Percentiles rank a stretch among this genome's conserved stretches.
phyloP scores from a whole-genome alignment of 1,140 invertebrate genomes.

The Prorops nasuta region DNA sequence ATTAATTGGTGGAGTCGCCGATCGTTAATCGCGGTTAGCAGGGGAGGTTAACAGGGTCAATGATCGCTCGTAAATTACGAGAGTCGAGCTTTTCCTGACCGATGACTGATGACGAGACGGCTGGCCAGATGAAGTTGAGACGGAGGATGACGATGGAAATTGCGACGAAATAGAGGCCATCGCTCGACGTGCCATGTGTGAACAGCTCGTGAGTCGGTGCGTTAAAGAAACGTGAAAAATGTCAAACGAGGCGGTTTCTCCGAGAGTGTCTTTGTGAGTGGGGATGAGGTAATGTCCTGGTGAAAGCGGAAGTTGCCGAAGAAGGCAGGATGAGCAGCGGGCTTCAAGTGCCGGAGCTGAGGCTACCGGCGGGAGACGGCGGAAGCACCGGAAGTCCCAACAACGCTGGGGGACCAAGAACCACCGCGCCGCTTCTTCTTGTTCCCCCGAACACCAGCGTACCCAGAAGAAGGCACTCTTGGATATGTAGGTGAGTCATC shows the following conservation, averaged over 20 bases:
- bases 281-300: conserved; percentile 20
- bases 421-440: conserved; percentile 43
- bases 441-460: conserved; percentile 45
- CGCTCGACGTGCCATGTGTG: conserved; percentile 1
- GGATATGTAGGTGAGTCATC: conserved; percentile 53
- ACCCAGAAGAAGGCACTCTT: conserved; percentile 52
- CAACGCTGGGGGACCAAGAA: conserved; percentile 17
- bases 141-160: background rate
- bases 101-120: too few relatives aligned
- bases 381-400: conserved; percentile 20
- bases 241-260: conserved; percentile 5
- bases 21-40: background rate
- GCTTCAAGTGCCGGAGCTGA: conserved; percentile 50
- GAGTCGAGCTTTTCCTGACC: too few relatives aligned
- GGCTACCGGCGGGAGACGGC: conserved; percentile 47
- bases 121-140: background rate
- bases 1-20: background rate
- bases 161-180: background rate
- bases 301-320: conserved; percentile 26
- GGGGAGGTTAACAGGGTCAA: background rate
- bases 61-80: conserved; percentile 4
- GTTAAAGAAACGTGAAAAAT: conserved; percentile 6
- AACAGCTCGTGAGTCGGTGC: conserved; percentile 22
- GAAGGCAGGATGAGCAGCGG: conserved; percentile 42
- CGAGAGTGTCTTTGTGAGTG: too few relatives aligned